Conservation (phyloP, 2,888 invertebrate genomes). For the Litoditis marina region DNA sequence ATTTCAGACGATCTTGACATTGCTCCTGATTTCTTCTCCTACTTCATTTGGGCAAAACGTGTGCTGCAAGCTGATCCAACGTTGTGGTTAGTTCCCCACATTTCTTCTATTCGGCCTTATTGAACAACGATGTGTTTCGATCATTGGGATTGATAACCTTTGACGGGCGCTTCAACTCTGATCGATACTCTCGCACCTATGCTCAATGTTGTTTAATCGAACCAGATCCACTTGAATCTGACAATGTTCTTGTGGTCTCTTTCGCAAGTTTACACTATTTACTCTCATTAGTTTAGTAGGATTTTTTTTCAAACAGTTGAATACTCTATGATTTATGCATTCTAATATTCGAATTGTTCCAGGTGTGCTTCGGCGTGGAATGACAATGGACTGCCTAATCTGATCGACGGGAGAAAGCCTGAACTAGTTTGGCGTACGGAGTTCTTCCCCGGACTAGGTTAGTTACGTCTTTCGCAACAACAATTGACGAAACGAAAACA, state of each 20-base stretch:
- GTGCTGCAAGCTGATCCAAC: slow-evolving; percentile 79
- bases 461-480: too few relatives aligned
- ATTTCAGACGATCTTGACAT: slow-evolving; percentile 88
- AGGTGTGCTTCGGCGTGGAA: slow-evolving; percentile 96
- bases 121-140: not conserved
- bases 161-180: not conserved
- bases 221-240: too few relatives aligned
- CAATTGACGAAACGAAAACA: too few relatives aligned
- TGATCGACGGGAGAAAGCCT: slow-evolving; percentile 23
- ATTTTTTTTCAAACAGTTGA: too few relatives aligned
- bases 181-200: too few relatives aligned
- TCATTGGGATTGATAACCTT: not conserved
- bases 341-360: too few relatives aligned
- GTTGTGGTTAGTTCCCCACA: slow-evolving; percentile 70
- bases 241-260: too few relatives aligned
- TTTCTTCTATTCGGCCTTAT: not conserved
- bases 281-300: too few relatives aligned
- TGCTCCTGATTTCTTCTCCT: slow-evolving; percentile 94
- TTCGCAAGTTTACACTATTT: too few relatives aligned
- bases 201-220: too few relatives aligned
- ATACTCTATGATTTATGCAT: too few relatives aligned
- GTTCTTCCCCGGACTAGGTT: slow-evolving; percentile 79
- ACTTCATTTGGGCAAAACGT: slow-evolving; percentile 86
- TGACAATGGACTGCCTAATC: slow-evolving; percentile 76
- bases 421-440: slow-evolving; percentile 88